Conservation (phyloP, 2,888 invertebrate species). For the Drosophila monieri region DNA sequence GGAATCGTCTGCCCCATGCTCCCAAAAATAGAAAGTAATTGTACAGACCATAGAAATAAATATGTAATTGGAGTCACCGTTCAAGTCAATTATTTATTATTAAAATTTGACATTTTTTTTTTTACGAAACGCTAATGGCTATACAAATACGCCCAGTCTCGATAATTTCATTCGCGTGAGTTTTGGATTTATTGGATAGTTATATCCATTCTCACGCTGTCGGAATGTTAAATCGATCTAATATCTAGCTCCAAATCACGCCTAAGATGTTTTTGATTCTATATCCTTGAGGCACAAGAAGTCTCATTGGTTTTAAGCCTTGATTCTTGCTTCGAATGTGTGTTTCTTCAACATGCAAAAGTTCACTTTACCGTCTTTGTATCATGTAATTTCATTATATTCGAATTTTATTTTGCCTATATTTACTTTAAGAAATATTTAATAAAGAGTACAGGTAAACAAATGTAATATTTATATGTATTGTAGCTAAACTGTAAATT, state of each 20-base stretch:
- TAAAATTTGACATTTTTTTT: conserved; percentile 34
- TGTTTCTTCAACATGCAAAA: neutral
- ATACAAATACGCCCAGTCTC: conserved; percentile 34
- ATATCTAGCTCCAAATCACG: neutral
- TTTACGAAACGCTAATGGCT: conserved; percentile 15
- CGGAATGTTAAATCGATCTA: conserved; percentile 15
- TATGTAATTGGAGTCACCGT: conserved; percentile 17
- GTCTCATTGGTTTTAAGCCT: conserved; percentile 2
- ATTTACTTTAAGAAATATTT: conserved; percentile 69
- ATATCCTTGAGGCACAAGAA: conserved; percentile 4
- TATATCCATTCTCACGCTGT: conserved; percentile 14
- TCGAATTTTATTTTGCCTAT: conserved; percentile 68
- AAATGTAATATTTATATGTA: conserved; percentile 66
- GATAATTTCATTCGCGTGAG: conserved; percentile 29
- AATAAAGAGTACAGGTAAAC: conserved; percentile 72
- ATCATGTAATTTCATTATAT: conserved; percentile 54
- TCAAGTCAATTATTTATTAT: conserved; percentile 34
- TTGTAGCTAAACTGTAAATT: conserved; percentile 78
- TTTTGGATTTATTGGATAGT: conserved; percentile 14
- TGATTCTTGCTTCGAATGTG: conserved; percentile 5
- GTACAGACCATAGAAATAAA: conserved; percentile 26
- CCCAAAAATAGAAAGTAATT: conserved; percentile 80
- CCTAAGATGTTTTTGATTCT: neutral
- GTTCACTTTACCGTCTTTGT: conserved; percentile 9
- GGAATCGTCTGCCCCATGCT: conserved; percentile 82